Evolutionary conservation across 2,113 vertebrate species (phyloP).

Genomic region (Picathartes gymnocephalus): DNA sequence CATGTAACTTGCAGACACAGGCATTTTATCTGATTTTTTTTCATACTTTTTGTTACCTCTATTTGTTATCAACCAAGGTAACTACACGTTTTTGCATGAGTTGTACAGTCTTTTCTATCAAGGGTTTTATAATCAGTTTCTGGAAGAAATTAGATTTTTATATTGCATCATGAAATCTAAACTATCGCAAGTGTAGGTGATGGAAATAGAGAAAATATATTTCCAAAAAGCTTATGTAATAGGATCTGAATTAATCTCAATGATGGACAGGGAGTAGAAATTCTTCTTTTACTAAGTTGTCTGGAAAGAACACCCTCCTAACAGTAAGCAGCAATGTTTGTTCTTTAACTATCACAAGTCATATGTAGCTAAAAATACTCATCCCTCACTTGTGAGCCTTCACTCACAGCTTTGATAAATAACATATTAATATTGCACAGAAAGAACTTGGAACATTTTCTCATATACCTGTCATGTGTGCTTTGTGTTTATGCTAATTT

Average conservation of each 20-base stretch:
- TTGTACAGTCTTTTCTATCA: background rate
- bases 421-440: background rate
- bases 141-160: background rate
- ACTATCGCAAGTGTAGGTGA: background rate
- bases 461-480: background rate
- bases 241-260: background rate
- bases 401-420: background rate
- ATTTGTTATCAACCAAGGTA: background rate
- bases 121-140: background rate
- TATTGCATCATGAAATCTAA: background rate
- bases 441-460: background rate
- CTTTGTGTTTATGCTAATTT: slow-evolving; percentile 41
- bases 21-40: background rate
- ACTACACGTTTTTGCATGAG: background rate
- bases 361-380: background rate
- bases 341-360: background rate
- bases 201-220: background rate
- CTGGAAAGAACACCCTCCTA: background rate
- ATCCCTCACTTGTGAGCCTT: background rate
- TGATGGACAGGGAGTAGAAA: background rate
- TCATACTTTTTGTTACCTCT: background rate
- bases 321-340: background rate
- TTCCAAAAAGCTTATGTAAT: background rate
- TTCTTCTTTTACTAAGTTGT: background rate
- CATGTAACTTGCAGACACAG: background rate